Base-by-base conservation (phyloP, 1,140 invertebrate species). In the Zeugodacus cucurbitae region DNA sequence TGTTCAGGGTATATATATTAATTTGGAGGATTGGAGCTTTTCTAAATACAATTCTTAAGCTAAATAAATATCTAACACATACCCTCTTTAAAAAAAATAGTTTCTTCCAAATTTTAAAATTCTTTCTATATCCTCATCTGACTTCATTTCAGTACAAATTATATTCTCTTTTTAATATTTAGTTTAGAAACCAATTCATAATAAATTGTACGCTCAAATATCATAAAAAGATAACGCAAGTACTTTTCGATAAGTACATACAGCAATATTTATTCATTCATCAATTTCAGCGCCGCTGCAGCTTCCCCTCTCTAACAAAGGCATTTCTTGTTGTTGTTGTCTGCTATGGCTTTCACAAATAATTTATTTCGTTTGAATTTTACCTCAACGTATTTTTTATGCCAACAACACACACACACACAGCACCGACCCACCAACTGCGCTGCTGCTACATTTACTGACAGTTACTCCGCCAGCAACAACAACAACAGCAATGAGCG, bases 311-410 rank as follows among this genome's bases (percentile, higher is more conserved):
- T 54, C 48, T 26, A 62, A 2, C 58, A 10, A 26, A 62, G 26
- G 7, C 74, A 48, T 8, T 26, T 82, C 26, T 14, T 34, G 29
- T 32, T n/a, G n/a, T 26, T 82, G 44, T 14, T 34, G 29, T 32
- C 41, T 17, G 41, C 41, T 41, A 54, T 22, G 64, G 67, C 34
- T 41, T 2, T 41, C 11, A 82, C 41, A 82, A 82, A 48, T 82
- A 82, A 82, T 82, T 82, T 82, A 82, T 82, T 82, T 82, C 74
- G 44, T 82, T 82, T 78, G 41, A 78, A 78, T 78, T 78, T 82
- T 82, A 54, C 26, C 44, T 54, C n/a, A 41, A 82, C 26, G 74
- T 82, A 82, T 41, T 82, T 82, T 82, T 48, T 26, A 82, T 29
- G 74, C 74, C 41, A 82, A 37, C 41, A 5, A 22, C 74, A 29